Conservation (phyloP, 2,113 vertebrate genomes). For the Myotis yumanensis region DNA sequence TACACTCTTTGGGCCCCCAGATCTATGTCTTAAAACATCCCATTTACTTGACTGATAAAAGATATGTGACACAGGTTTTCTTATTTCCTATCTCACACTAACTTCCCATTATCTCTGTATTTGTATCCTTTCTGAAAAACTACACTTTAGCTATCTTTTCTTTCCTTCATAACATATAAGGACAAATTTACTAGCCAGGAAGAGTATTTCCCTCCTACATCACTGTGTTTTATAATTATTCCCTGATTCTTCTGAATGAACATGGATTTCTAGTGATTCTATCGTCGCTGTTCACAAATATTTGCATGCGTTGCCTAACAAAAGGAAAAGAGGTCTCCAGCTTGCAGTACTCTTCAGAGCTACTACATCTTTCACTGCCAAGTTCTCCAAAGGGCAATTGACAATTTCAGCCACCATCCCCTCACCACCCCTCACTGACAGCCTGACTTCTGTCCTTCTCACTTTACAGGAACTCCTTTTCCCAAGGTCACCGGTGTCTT, state of each 20-base stretch:
- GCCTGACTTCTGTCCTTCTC: neutral
- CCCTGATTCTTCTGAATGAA: neutral
- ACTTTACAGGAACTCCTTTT: neutral
- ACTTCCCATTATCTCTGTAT: neutral
- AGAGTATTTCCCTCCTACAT: neutral
- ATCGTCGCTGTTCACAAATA: neutral
- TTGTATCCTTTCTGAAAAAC: neutral
- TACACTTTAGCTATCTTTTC: neutral
- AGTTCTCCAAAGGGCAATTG: neutral
- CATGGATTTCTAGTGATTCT: neutral
- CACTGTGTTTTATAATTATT: neutral
- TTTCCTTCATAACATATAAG: neutral
- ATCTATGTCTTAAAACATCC: neutral
- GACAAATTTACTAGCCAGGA: neutral
- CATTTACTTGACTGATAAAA: neutral
- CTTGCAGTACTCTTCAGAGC: neutral
- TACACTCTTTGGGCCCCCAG: neutral
- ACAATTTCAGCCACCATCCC: neutral
- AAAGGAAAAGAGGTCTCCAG: neutral
- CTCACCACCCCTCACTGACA: neutral
- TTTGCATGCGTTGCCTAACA: neutral
- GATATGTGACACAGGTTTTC: neutral
- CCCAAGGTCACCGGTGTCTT: slow-evolving; percentile 21
- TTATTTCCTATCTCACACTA: neutral
- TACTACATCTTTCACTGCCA: neutral